Evolutionary conservation across 2,113 vertebrate species (phyloP).

Genomic region (Cyprinodon variegatus): DNA sequence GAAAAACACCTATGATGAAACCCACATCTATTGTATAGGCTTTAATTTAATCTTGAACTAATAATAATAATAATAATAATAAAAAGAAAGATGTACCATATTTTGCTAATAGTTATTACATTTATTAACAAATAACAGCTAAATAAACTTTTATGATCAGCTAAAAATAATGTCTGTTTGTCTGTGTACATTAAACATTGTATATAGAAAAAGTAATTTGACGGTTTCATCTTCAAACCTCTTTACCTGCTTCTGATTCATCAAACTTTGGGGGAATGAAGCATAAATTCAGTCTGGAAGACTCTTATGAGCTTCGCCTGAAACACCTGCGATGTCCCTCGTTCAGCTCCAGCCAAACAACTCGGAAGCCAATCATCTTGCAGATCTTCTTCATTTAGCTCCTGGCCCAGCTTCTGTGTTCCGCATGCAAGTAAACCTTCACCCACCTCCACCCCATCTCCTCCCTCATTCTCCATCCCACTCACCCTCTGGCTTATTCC

Average conservation of each 20-base stretch:
- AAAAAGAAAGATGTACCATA: not conserved
- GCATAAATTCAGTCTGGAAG: too few relatives aligned
- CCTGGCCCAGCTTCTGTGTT: too few relatives aligned
- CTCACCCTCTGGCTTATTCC: too few relatives aligned
- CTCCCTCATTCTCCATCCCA: too few relatives aligned
- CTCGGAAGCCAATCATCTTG: too few relatives aligned
- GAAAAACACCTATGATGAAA: not conserved
- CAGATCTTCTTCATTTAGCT: too few relatives aligned
- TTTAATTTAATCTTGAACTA: not conserved
- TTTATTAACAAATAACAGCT: not conserved
- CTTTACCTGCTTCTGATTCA: not conserved
- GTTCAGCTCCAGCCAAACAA: too few relatives aligned
- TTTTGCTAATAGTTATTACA: not conserved
- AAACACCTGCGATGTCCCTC: too few relatives aligned
- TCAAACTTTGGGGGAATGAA: not conserved
- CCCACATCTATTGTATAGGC: not conserved
- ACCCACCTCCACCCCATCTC: too few relatives aligned
- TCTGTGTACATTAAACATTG: not conserved
- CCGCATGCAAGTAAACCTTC: too few relatives aligned
- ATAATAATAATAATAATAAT: not conserved
- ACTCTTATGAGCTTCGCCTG: too few relatives aligned
- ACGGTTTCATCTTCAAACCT: constrained; percentile 23
- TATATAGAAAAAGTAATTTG: not conserved
- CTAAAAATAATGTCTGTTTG: too few relatives aligned
- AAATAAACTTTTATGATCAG: not conserved